These are phyloP conservation scores for Puma concolor DNA, from an alignment of 2,113 vertebrate genomes.

Conservation along the genomic window DNA sequence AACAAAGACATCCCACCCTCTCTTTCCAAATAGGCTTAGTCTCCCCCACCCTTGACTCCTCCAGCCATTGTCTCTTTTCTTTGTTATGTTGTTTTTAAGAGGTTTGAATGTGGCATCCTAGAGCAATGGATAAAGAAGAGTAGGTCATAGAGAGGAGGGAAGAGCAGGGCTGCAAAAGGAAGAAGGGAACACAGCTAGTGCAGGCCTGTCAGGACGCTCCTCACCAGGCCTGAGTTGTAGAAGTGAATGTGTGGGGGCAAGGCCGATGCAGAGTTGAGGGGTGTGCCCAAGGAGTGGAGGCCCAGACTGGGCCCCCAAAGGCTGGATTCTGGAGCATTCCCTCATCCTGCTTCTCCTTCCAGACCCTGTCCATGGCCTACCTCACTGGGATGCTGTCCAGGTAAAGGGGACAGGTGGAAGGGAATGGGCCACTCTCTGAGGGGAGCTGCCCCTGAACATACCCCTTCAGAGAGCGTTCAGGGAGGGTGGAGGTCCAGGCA, in stretches of 20 bases:
- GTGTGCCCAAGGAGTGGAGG: background rate
- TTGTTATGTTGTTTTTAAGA: background rate
- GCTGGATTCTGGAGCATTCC: background rate
- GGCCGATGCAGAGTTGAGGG: background rate
- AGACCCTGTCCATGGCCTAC: slow-evolving; percentile 97
- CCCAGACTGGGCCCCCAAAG: background rate
- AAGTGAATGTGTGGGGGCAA: background rate
- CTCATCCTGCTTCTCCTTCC: slow-evolving; percentile 55
- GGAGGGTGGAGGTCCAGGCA: too few species aligned
- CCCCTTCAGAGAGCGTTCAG: background rate
- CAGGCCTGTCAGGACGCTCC: rapidly evolving
- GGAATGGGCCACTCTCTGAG: background rate
- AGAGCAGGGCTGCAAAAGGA: background rate
- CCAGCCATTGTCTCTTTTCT: background rate
- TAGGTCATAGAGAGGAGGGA: background rate
- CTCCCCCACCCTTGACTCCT: background rate
- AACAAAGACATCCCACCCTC: background rate
- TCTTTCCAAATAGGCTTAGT: background rate
- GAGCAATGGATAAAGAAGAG: background rate
- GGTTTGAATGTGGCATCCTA: background rate
- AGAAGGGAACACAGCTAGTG: background rate
- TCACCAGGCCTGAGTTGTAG: background rate
- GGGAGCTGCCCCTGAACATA: background rate
- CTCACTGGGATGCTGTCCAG: slow-evolving; percentile 94
- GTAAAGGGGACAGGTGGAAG: slow-evolving; percentile 57